Evolutionary conservation across 2,797 vertebrate genomes (phyloP).

Genomic region (Arvicola amphibius): DNA sequence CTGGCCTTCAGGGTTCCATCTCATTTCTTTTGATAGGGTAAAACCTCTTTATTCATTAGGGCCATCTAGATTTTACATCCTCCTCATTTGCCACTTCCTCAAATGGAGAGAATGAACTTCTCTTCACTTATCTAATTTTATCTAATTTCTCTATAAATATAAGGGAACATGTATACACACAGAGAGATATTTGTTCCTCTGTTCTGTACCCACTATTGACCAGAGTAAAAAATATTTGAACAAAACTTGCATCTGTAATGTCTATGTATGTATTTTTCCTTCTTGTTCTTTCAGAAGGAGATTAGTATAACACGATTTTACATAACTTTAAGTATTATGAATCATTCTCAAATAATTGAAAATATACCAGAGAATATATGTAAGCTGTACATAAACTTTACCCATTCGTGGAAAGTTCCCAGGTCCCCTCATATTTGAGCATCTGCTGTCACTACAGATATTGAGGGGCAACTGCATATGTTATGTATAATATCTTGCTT

Average conservation of each 20-base stretch:
- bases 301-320: background rate
- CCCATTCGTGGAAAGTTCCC: background rate
- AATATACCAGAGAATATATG: background rate
- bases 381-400: background rate
- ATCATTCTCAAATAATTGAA: background rate
- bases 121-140: background rate
- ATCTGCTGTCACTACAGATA: background rate
- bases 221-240: background rate
- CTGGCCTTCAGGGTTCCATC: background rate
- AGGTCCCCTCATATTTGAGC: background rate
- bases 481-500: background rate
- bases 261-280: background rate
- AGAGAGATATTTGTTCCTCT: background rate
- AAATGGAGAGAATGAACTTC: background rate
- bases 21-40: background rate
- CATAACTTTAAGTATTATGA: background rate
- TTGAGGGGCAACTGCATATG: background rate
- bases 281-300: background rate
- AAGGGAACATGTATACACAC: background rate
- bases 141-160: background rate
- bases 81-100: background rate
- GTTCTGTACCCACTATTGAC: background rate
- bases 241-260: background rate
- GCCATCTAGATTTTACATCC: background rate
- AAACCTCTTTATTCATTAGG: background rate